Percentiles rank a stretch among this genome's conserved stretches.
phyloP scores from a whole-genome alignment of 2,113 vertebrate species.

The Lucifuga dentata region DNA sequence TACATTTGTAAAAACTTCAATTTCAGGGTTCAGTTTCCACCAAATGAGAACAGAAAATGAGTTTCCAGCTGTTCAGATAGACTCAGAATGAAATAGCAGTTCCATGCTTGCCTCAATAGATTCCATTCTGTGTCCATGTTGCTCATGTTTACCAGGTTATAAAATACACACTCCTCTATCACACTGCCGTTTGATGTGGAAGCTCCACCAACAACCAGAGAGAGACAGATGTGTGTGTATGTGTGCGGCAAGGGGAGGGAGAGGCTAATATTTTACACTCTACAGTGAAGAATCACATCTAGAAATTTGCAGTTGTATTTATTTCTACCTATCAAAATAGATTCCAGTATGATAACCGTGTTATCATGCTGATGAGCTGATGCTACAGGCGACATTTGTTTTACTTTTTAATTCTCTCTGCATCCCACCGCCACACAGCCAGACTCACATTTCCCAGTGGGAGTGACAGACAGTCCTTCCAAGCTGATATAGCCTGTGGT shows the following conservation, averaged over 20 bases:
- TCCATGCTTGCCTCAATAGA: constrained; percentile 13
- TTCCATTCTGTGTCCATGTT: constrained; percentile 29
- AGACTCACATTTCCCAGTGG: constrained; percentile 67
- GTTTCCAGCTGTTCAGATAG: constrained; percentile 65
- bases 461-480: constrained; percentile 59
- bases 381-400: constrained; percentile 50
- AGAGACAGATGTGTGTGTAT: constrained; percentile 15
- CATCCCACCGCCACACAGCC: constrained; percentile 52
- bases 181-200: constrained; percentile 40
- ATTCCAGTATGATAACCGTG: not conserved
- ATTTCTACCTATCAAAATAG: not conserved
- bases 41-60: constrained; percentile 40
- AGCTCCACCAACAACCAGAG: constrained; percentile 36
- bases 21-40: constrained; percentile 25
- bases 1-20: not conserved
- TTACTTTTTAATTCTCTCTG: constrained; percentile 45
- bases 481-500: constrained; percentile 65
- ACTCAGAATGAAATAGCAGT: constrained; percentile 36
- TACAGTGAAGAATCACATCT: not conserved
- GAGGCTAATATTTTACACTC: constrained; percentile 8
- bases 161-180: constrained; percentile 62
- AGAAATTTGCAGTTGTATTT: not conserved
- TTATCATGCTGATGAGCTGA: not conserved
- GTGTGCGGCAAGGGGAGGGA: not conserved
- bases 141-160: constrained; percentile 52